Evolutionary conservation across 2,113 vertebrate species (phyloP).

Genomic region (Trinectes maculatus): DNA sequence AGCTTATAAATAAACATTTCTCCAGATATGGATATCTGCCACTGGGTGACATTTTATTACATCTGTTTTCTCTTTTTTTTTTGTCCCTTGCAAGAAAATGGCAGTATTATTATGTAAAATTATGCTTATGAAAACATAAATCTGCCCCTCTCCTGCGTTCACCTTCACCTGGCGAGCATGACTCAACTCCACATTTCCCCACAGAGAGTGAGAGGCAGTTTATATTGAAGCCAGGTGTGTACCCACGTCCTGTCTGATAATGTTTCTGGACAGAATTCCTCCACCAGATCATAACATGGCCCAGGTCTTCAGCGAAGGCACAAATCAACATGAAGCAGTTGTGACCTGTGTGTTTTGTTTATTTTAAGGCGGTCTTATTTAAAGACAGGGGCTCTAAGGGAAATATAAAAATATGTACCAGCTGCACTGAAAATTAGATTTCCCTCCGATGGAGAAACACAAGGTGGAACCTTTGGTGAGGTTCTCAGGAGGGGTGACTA

Average conservation of each 20-base stretch:
- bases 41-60: conserved; percentile 83
- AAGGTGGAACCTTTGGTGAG: neutral
- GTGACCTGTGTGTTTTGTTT: conserved; percentile 19
- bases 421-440: conserved; percentile 4
- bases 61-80: conserved; percentile 84
- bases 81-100: conserved; percentile 53
- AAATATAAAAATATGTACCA: conserved; percentile 3
- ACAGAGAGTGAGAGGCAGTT: conserved; percentile 62
- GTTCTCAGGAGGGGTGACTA: no score
- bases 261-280: conserved; percentile 59
- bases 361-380: conserved; percentile 12
- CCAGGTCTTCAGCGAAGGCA: conserved; percentile 36
- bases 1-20: conserved; percentile 82
- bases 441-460: neutral
- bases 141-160: conserved; percentile 71
- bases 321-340: conserved; percentile 34
- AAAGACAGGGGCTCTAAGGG: conserved; percentile 18
- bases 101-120: conserved; percentile 85
- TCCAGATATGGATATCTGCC: conserved; percentile 81
- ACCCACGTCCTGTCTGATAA: conserved; percentile 56
- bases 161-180: conserved; percentile 83
- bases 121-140: conserved; percentile 86
- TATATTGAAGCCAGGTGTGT: conserved; percentile 84
- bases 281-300: conserved; percentile 61
- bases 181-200: conserved; percentile 78